These are phyloP conservation scores for Ploceus nigricollis DNA, from an alignment of 2,113 vertebrate species.

Conservation along the genomic window DNA sequence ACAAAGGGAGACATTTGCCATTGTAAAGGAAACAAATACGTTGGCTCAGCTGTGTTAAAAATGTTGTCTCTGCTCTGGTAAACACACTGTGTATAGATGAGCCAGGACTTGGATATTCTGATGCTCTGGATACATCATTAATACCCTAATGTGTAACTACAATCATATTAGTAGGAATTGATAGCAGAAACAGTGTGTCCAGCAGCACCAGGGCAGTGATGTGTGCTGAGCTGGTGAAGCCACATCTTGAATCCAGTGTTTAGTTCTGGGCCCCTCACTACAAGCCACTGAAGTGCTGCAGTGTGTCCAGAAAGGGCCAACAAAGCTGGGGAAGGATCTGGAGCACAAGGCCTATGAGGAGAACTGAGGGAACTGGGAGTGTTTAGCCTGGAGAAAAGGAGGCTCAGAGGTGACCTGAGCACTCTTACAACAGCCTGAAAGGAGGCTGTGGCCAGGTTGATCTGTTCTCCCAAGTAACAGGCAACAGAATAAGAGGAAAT, in stretches of 20 bases:
- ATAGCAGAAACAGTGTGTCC: background rate
- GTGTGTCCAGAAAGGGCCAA: background rate
- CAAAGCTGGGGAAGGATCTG: background rate
- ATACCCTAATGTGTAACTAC: background rate
- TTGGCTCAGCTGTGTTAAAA: background rate
- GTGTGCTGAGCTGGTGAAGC: accelerated
- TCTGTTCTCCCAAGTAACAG: background rate
- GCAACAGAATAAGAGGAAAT: background rate
- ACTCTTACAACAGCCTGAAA: background rate
- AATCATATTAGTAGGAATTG: background rate
- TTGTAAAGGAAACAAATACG: background rate
- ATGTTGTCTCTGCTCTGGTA: background rate
- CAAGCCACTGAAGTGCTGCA: background rate
- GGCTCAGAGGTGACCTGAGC: no score
- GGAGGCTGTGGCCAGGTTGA: accelerated
- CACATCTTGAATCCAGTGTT: accelerated
- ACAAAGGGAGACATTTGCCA: background rate
- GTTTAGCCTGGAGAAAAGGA: background rate
- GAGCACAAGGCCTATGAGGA: background rate
- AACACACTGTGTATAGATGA: background rate
- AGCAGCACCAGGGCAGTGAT: background rate
- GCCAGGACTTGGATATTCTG: background rate
- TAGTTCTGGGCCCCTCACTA: background rate
- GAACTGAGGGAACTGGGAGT: background rate
- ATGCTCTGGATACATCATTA: background rate